A percentile compares a stretch with the other conserved stretches of the same genome.
Conservation (phyloP, 1,140 invertebrate genomes). For the Pararge aegeria region DNA sequence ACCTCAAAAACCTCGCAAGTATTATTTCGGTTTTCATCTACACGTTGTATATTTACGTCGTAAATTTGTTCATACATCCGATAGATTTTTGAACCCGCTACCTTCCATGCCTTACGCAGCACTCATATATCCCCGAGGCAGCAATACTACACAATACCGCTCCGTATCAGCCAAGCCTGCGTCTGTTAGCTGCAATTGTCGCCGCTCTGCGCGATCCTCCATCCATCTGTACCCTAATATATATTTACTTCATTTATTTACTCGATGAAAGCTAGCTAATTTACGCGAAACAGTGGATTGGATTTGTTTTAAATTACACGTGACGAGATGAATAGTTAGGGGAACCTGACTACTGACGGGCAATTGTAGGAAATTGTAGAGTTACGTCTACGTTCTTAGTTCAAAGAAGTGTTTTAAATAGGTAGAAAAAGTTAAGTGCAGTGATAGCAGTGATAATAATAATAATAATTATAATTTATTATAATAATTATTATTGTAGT, state of each 20-base stretch:
- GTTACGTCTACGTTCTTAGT: too few relatives aligned
- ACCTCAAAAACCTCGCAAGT: too few relatives aligned
- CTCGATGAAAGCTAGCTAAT: constrained; percentile 19
- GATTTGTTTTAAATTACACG: constrained; percentile 9
- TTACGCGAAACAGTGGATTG: constrained; percentile 13
- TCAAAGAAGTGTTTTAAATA: too few relatives aligned
- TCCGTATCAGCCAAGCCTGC: constrained; percentile 38
- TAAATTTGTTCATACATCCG: too few relatives aligned
- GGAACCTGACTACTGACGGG: too few relatives aligned
- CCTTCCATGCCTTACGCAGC: constrained; percentile 14
- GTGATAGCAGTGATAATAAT: too few relatives aligned
- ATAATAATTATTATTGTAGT: too few relatives aligned
- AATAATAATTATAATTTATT: too few relatives aligned
- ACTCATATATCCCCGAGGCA: constrained; percentile 39
- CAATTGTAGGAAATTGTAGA: not conserved
- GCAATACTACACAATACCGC: constrained; percentile 46
- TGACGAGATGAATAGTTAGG: not conserved
- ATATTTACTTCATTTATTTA: constrained; percentile 25
- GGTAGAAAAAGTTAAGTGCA: too few relatives aligned
- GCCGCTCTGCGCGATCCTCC: constrained; percentile 20
- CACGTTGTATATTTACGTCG: too few relatives aligned
- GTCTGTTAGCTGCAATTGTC: constrained; percentile 49
- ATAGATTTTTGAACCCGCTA: not conserved
- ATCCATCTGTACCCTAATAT: constrained; percentile 29
- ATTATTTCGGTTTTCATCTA: too few relatives aligned